Percentiles rank a stretch among this genome's conserved stretches.
Evolutionary conservation across 1,140 invertebrate species (phyloP).

Genomic region (Proctacanthus coquilletti): DNA sequence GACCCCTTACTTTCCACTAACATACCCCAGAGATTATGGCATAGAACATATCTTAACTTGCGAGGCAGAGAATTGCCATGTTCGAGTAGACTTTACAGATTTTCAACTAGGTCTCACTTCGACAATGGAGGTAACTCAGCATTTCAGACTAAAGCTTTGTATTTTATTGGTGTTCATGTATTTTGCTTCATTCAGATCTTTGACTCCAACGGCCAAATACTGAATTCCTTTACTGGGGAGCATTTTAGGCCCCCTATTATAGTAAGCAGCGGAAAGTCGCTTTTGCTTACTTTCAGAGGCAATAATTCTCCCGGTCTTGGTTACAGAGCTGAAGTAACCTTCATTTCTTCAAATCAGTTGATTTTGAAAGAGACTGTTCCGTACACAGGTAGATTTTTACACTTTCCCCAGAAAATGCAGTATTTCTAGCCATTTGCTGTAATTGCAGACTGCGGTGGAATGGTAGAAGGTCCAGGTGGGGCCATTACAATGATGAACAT

Average conservation of each 20-base stretch:
- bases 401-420: neutral
- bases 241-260: slow-evolving; percentile 53
- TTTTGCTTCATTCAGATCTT: slow-evolving; percentile 37
- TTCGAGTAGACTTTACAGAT: slow-evolving; percentile 51
- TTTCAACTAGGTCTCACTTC: slow-evolving; percentile 50
- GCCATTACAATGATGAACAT: slow-evolving; percentile 67
- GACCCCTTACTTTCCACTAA: slow-evolving; percentile 51
- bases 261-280: slow-evolving; percentile 43
- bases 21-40: slow-evolving; percentile 50
- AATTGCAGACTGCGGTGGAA: slow-evolving; percentile 47
- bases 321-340: slow-evolving; percentile 52
- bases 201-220: slow-evolving; percentile 49
- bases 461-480: slow-evolving; percentile 54
- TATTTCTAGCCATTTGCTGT: neutral
- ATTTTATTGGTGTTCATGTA: slow-evolving; percentile 5
- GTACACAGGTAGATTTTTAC: slow-evolving; percentile 33
- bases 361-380: slow-evolving; percentile 38
- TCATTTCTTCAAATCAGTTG: slow-evolving; percentile 35
- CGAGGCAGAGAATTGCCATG: slow-evolving; percentile 35
- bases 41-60: slow-evolving; percentile 50
- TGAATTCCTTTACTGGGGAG: slow-evolving; percentile 48
- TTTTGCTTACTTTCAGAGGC: slow-evolving; percentile 52
- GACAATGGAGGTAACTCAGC: slow-evolving; percentile 43
- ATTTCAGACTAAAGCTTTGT: neutral
- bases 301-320: slow-evolving; percentile 52